Evolutionary conservation across 1,140 invertebrate species (phyloP).

Genomic region (Thaumatotibia leucotreta): DNA sequence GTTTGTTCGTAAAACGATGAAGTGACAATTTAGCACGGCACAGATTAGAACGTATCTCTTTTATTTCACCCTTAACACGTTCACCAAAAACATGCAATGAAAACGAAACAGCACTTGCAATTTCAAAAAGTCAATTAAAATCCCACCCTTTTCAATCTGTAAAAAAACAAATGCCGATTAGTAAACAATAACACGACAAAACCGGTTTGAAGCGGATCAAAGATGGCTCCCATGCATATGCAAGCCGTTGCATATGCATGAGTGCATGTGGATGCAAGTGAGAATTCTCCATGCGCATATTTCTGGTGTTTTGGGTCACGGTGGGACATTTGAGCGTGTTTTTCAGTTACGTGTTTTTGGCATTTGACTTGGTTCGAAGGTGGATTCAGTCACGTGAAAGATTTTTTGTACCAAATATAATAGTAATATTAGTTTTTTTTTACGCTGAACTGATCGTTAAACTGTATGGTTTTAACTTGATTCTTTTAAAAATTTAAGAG

Average conservation of each 20-base stretch:
- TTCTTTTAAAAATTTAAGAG: too few species aligned
- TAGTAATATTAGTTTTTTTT: too few species aligned
- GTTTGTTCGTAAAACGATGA: too few species aligned
- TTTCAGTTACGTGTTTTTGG: not conserved
- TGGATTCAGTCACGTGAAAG: too few species aligned
- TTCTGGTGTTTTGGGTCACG: not conserved
- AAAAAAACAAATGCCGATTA: conserved; percentile 9
- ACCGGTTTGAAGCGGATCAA: conserved; percentile 5
- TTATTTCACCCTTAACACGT: not conserved
- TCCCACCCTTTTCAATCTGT: not conserved
- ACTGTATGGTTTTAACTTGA: too few species aligned
- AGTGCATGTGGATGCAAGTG: not conserved
- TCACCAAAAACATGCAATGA: not conserved
- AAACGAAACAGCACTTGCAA: not conserved
- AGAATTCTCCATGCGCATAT: not conserved
- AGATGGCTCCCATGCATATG: conserved; percentile 18
- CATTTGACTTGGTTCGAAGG: too few species aligned
- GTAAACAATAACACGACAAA: conserved; percentile 9
- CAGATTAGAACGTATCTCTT: too few species aligned
- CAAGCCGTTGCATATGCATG: conserved; percentile 3
- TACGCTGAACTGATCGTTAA: too few species aligned
- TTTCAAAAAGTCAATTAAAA: not conserved
- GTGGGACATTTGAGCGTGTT: not conserved
- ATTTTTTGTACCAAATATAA: too few species aligned
- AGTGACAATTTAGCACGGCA: too few species aligned